Evolutionary conservation across 2,797 vertebrate genomes (phyloP).

Genomic region (Momotus momota): DNA sequence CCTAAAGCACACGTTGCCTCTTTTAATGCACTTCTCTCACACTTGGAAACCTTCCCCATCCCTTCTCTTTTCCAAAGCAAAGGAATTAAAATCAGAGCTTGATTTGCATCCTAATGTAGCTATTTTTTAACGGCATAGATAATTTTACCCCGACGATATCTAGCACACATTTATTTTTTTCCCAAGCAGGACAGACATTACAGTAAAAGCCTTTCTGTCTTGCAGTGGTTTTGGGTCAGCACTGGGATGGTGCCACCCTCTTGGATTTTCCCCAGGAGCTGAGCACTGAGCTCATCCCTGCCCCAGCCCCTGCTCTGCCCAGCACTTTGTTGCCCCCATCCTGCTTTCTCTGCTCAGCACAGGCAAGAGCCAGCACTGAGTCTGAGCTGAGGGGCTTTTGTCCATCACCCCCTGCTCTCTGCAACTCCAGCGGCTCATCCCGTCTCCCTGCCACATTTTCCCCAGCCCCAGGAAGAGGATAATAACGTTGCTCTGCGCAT

Average conservation of each 20-base stretch:
- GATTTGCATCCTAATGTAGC: neutral
- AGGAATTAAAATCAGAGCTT: neutral
- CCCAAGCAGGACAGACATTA: neutral
- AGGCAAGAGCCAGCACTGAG: fast-evolving
- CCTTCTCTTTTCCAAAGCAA: neutral
- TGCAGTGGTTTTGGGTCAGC: neutral
- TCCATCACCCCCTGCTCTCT: neutral
- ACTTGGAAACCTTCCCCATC: neutral
- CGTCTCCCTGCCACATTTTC: neutral
- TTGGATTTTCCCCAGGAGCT: neutral
- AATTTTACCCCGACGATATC: neutral
- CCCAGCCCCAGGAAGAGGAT: neutral
- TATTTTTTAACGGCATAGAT: neutral
- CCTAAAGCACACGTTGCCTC: neutral
- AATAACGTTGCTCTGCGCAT: neutral
- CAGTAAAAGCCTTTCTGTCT: neutral
- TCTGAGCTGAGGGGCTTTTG: neutral
- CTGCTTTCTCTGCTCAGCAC: neutral
- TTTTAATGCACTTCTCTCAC: neutral
- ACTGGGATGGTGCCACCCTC: neutral
- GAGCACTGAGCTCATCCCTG: neutral
- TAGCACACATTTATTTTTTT: neutral
- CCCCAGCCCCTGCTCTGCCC: neutral
- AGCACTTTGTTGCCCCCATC: fast-evolving
- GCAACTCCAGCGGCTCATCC: neutral